Base-by-base conservation (phyloP, 2,888 invertebrate species). In the Gasteruption jaculator region DNA sequence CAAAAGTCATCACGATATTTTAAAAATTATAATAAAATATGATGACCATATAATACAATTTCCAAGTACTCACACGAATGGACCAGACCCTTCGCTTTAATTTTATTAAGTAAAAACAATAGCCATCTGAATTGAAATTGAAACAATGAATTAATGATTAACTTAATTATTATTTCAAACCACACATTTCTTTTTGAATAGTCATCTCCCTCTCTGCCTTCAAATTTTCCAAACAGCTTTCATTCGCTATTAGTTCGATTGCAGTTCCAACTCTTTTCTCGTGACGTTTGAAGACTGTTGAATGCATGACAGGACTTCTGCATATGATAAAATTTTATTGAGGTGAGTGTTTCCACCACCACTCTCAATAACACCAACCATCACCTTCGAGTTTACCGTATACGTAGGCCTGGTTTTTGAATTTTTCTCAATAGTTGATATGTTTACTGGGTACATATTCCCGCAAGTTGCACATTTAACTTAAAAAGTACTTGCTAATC, bases 321-420 rank as follows among this genome's bases (percentile, higher is more conserved):
- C n/a, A n/a, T n/a, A n/a, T n/a, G n/a, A 12, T 38, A 38, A 32
- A 32, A 6, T 26, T 18, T n/a, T 37, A n/a, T 36, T 36, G 18
- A 36, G 36, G 26, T 36, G 36, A 19, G 18, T 16, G 19, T 26
- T 37, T 19, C 26, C 37, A 15, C 5, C 20, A 14, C 37, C 26
- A 27, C 37, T 37, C 11, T 37, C 37, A 7, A 37, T 27, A 16
- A 21, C 33, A 27, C 34, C 43, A 8, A 10, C 7, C 10, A 38
- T 38, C 8, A 42, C 11, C 25, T 42, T 42, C 8, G 38, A 32
- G 38, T 42, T 38, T 5, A 42, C 38, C 3, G 42, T 32, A 21
- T 38, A 38, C 5, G 38, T 38, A 32, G 11, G 32, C 26, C 16
- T 38, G 19, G 32, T 19, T 25, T 8, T 20, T 29, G 30, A 41